Evolutionary conservation across 2,113 vertebrate species (phyloP), one percentile per base, ranked within the genome.

Genomic region (Ptyas mucosa): DNA sequence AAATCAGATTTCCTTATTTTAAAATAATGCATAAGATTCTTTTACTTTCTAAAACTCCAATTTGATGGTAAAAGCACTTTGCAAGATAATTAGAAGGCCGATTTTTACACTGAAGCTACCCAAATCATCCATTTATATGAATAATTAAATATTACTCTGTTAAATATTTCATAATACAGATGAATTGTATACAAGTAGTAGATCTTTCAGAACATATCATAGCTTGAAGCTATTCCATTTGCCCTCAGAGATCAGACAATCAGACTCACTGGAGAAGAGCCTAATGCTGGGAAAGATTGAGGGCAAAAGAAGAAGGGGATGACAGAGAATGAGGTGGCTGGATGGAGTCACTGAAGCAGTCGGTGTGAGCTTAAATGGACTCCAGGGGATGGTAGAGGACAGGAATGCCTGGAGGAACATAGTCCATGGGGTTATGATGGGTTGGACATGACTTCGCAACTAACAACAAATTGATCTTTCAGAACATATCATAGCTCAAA

Each of bases 11-110:
- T 85, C 75, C 85, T 89, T 94, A 93, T 92, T 95, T 95, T 87
- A 93, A 96, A 95, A 95, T 90, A 93, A 95, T 85, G 90, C 95
- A 93, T 94, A 94, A 94, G 86, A 94, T 95, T 96, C 95, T 92
- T 95, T 94, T 95, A 75, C 91, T n/a, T 49, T 53, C 90, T 95
- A 90, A 93, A 95, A 95, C 90, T 95, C 91, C 49, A 94, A 89
- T 93, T 94, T 93, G 87, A 93, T 91, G 51, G 93, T 93, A 53
- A 75, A 46, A 90, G 93, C 92, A 95, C 93, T 88, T 94, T 95
- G 92, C 90, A 94, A 95, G 92, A 75, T 94, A 75, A 94, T 91
- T 96, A 96, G 94, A 94, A 93, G 89, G 94, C 94, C 94, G 89
- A 93, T 97, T 61, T 94, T 92, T 21, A 43, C 88, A 86, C 69